Conservation (phyloP, 2,113 vertebrate species). For the Raja brachyura region DNA sequence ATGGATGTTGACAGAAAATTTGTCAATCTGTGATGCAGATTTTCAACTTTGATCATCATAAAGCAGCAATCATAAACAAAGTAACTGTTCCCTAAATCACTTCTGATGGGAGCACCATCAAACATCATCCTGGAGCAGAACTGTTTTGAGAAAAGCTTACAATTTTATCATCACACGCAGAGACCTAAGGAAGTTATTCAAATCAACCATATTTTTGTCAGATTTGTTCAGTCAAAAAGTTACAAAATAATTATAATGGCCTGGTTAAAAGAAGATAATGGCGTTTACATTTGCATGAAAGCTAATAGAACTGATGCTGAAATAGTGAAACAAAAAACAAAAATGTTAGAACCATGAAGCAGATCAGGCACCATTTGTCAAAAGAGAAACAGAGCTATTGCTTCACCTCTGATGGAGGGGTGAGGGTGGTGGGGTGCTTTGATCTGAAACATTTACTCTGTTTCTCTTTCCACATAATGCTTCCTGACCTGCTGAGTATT, state of each 20-base stretch:
- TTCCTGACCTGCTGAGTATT: too few species aligned
- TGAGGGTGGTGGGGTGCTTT: too few species aligned
- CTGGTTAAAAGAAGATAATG: not conserved
- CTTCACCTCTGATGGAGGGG: too few species aligned
- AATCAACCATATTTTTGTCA: not conserved
- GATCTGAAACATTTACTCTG: too few species aligned
- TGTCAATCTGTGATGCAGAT: not conserved
- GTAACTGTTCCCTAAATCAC: not conserved
- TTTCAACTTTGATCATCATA: not conserved
- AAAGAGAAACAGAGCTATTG: too few species aligned
- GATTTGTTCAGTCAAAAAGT: not conserved
- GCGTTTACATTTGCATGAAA: not conserved
- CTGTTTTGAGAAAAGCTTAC: not conserved
- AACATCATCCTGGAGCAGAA: not conserved
- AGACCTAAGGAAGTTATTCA: too few species aligned
- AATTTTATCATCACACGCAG: not conserved
- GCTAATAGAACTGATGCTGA: too few species aligned
- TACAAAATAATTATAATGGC: not conserved
- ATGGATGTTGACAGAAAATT: conserved; percentile 11
- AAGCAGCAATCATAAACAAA: not conserved
- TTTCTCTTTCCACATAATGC: too few species aligned
- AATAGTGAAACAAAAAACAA: too few species aligned
- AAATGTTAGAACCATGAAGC: too few species aligned
- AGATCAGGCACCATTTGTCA: too few species aligned
- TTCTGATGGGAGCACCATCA: not conserved